Conservation (phyloP, 1,140 invertebrate genomes). For the Cyrtorhinus lividipennis region DNA sequence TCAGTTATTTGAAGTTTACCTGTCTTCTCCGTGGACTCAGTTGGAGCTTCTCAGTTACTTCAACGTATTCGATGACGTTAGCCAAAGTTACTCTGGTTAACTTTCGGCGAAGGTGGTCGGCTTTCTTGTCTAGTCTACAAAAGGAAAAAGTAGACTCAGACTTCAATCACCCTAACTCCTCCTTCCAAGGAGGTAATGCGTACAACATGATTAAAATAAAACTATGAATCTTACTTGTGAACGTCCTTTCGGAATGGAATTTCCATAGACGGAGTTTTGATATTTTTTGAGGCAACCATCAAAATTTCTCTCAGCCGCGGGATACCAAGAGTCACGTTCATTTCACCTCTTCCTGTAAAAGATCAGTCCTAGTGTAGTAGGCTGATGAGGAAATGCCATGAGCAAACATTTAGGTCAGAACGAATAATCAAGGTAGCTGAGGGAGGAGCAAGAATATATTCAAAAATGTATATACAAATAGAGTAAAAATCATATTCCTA, state of each 20-base stretch:
- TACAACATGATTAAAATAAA: neutral
- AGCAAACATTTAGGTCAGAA: too few relatives aligned
- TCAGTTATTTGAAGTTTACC: too few relatives aligned
- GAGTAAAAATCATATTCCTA: too few relatives aligned
- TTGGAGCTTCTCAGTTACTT: constrained; percentile 45
- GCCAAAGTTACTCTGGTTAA: constrained; percentile 61
- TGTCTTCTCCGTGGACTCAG: constrained; percentile 34
- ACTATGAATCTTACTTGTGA: constrained; percentile 26
- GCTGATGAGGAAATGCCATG: too few relatives aligned
- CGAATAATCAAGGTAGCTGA: too few relatives aligned
- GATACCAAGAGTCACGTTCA: constrained; percentile 98
- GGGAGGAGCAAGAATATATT: too few relatives aligned
- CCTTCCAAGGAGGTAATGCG: neutral
- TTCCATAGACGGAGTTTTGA: constrained; percentile 94
- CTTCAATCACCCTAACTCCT: neutral
- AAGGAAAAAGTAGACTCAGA: neutral
- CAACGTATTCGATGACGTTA: constrained; percentile 62
- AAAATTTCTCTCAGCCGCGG: constrained; percentile 91
- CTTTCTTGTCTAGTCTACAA: constrained; percentile 35
- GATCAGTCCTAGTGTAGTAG: too few relatives aligned
- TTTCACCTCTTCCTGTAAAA: constrained; percentile 90
- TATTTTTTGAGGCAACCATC: constrained; percentile 77
- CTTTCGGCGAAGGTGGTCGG: constrained; percentile 50
- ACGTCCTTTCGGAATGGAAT: constrained; percentile 55
- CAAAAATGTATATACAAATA: too few relatives aligned